These are phyloP conservation scores for Tupaia tana DNA, from an alignment of 2,113 vertebrate species.

Conservation along the genomic window DNA sequence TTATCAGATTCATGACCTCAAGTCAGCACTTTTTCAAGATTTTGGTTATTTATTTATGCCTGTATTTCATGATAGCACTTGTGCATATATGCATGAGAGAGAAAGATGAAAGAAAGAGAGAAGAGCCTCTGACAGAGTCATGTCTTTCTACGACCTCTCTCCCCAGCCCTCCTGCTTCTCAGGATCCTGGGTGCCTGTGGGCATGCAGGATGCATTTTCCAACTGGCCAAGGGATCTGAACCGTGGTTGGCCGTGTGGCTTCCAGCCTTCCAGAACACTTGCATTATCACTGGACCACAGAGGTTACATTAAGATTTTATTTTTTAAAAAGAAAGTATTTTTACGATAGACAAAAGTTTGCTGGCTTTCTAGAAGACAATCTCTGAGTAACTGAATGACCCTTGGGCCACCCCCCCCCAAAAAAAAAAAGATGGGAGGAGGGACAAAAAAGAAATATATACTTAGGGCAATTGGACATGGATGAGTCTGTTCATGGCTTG, in stretches of 20 bases:
- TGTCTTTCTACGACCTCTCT: too few relatives aligned
- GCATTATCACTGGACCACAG: too few relatives aligned
- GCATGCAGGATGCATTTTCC: too few relatives aligned
- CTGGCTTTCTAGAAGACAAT: background rate
- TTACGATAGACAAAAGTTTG: background rate
- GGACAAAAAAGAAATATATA: background rate
- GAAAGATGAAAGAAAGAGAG: background rate
- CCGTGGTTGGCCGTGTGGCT: too few relatives aligned
- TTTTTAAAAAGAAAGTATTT: background rate
- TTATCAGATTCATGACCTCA: background rate
- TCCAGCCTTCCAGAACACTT: too few relatives aligned
- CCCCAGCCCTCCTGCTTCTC: too few relatives aligned
- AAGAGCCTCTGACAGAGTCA: background rate
- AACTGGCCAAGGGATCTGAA: too few relatives aligned
- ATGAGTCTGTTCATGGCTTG: slow-evolving; percentile 19
- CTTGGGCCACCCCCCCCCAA: background rate
- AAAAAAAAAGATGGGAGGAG: background rate
- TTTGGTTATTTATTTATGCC: background rate
- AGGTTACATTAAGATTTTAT: too few relatives aligned
- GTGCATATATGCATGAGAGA: too few relatives aligned
- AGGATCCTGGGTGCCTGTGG: too few relatives aligned
- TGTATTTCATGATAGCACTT: too few relatives aligned
- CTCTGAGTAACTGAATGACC: background rate
- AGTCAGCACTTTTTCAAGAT: background rate
- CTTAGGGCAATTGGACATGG: background rate